Percentiles rank a stretch among this genome's conserved stretches.
Conservation (phyloP, 2,888 invertebrate genomes). For the Tipula helvola region DNA sequence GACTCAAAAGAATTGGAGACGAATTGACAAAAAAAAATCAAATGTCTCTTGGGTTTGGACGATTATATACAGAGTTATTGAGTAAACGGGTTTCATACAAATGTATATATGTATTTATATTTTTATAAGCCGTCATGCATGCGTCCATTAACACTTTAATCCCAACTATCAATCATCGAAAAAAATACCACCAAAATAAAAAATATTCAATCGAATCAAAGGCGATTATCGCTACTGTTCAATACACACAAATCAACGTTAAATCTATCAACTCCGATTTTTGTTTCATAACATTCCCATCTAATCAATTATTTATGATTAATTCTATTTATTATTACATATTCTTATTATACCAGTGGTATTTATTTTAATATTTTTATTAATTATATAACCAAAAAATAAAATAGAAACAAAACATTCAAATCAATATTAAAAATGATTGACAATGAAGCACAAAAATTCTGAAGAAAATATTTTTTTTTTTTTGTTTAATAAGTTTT, state of each 20-base stretch:
- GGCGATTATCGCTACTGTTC: not conserved
- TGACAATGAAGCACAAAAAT: not conserved
- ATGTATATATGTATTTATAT: not conserved
- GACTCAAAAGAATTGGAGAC: not conserved
- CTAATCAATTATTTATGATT: not conserved
- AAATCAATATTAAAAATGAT: not conserved
- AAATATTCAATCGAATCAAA: not conserved
- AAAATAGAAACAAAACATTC: not conserved
- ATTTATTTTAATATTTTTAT: not conserved
- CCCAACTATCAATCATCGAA: not conserved
- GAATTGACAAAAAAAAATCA: not conserved
- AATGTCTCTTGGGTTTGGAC: not conserved
- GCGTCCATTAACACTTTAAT: not conserved
- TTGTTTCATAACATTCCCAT: not conserved
- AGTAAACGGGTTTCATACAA: not conserved
- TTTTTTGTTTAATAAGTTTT: not conserved
- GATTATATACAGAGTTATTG: not conserved
- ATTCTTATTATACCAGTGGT: not conserved
- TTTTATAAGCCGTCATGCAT: not conserved
- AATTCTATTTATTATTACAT: not conserved
- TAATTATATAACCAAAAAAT: not conserved
- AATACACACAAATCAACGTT: not conserved
- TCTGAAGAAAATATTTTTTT: not conserved
- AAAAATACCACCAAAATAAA: not conserved
- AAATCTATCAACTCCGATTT: not conserved